Conservation (phyloP, 2,888 invertebrate species). For the Pandemis corylana region DNA sequence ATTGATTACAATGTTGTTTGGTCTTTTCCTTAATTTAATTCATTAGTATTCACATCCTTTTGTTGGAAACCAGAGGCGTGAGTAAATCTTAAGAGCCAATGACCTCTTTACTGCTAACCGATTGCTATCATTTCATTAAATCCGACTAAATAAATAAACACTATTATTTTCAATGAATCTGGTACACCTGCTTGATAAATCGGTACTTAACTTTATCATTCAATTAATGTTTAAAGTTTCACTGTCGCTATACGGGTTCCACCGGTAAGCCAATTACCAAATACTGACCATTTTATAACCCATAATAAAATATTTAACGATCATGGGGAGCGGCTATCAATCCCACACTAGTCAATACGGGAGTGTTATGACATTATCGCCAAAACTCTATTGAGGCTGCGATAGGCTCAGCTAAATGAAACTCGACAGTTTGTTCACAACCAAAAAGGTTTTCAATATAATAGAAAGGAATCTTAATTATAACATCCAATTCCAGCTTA, state of each 20-base stretch:
- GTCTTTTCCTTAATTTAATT: constrained; percentile 29
- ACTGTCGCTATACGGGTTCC: constrained; percentile 4
- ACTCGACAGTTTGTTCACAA: background rate
- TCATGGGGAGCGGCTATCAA: background rate
- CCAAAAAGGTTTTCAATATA: background rate
- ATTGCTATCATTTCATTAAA: constrained; percentile 32
- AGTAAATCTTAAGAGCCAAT: constrained; percentile 38
- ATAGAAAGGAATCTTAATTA: background rate
- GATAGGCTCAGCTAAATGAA: constrained; percentile 5
- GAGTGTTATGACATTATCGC: constrained; percentile 13
- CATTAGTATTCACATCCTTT: constrained; percentile 40
- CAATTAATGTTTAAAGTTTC: background rate
- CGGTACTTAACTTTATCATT: constrained; percentile 8
- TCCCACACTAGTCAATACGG: constrained; percentile 10
- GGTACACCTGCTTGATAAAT: background rate
- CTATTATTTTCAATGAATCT: constrained; percentile 18
- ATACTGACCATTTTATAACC: background rate
- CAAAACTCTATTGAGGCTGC: no score
- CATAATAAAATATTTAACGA: constrained; percentile 1
- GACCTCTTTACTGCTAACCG: constrained; percentile 36
- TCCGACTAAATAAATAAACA: constrained; percentile 17
- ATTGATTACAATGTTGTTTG: constrained; percentile 24
- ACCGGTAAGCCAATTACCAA: background rate
- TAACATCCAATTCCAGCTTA: background rate
- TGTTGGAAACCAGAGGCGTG: constrained; percentile 43